phyloP scores from a whole-genome alignment of 2,113 vertebrate species.

The Hemicordylus capensis region DNA sequence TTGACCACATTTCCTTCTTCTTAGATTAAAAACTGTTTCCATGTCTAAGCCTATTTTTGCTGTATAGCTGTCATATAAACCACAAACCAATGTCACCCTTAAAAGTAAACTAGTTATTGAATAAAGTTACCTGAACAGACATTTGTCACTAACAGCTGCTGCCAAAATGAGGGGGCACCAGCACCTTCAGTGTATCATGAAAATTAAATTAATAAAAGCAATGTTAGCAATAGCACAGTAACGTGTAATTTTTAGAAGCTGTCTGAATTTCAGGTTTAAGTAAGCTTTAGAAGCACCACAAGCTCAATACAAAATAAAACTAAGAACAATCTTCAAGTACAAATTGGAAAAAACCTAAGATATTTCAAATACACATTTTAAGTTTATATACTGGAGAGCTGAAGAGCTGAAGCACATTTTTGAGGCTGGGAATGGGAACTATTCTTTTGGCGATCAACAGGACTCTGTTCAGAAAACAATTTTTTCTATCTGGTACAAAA shows the following conservation, averaged over 20 bases:
- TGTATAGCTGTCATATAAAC: not conserved
- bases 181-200: not conserved
- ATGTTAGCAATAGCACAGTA: not conserved
- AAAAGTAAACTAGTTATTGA: not conserved
- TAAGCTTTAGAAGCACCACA: not conserved
- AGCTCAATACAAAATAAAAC: not conserved
- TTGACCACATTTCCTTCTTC: slow-evolving; percentile 94
- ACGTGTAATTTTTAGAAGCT: too few relatives aligned
- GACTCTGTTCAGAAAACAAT: not conserved
- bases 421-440: not conserved
- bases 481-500: not conserved
- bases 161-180: not conserved
- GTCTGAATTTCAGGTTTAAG: not conserved
- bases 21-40: slow-evolving; percentile 79
- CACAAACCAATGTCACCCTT: not conserved
- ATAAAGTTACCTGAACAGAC: slow-evolving; percentile 4
- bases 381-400: not conserved
- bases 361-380: not conserved
- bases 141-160: not conserved
- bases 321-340: too few relatives aligned
- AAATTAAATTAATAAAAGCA: not conserved
- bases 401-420: not conserved
- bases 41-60: slow-evolving; percentile 38
- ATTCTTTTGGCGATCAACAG: not conserved
- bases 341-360: not conserved